Evolutionary conservation across 2,888 invertebrate genomes (phyloP).

Genomic region (Lampropteryx suffumata): DNA sequence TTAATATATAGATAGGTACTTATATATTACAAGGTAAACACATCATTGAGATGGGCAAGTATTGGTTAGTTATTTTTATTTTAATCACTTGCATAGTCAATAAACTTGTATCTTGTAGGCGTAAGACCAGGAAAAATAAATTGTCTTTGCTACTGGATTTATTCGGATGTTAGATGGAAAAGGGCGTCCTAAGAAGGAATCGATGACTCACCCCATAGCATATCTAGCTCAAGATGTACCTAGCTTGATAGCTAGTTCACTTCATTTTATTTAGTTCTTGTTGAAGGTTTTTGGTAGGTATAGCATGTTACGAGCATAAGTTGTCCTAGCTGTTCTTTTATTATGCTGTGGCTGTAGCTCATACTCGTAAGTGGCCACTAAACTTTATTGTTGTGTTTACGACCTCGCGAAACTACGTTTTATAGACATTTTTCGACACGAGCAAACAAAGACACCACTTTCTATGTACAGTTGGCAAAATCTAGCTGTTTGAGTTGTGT

Average conservation of each 20-base stretch:
- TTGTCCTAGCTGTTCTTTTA: conserved; percentile 6
- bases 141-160: too few species aligned
- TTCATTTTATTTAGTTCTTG: not conserved
- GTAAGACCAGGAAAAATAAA: too few species aligned
- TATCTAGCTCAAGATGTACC: too few species aligned
- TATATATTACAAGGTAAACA: too few species aligned
- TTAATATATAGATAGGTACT: too few species aligned
- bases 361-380: conserved; percentile 67
- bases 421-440: conserved; percentile 47
- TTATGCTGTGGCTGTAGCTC: conserved; percentile 42
- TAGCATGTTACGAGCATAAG: not conserved
- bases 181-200: conserved; percentile 42
- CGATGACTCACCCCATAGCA: conserved; percentile 6
- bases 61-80: too few species aligned
- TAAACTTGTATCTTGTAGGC: too few species aligned
- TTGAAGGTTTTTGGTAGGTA: not conserved
- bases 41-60: too few species aligned
- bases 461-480: conserved; percentile 13
- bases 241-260: conserved; percentile 2
- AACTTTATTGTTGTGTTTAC: conserved; percentile 75
- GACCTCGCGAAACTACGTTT: conserved; percentile 52
- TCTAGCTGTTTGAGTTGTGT: too few species aligned
- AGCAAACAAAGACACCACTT: conserved; percentile 40
- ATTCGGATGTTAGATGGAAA: conserved; percentile 41
- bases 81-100: too few species aligned